Conservation (phyloP, 2,888 invertebrate species). For the Andrena bucephala region DNA sequence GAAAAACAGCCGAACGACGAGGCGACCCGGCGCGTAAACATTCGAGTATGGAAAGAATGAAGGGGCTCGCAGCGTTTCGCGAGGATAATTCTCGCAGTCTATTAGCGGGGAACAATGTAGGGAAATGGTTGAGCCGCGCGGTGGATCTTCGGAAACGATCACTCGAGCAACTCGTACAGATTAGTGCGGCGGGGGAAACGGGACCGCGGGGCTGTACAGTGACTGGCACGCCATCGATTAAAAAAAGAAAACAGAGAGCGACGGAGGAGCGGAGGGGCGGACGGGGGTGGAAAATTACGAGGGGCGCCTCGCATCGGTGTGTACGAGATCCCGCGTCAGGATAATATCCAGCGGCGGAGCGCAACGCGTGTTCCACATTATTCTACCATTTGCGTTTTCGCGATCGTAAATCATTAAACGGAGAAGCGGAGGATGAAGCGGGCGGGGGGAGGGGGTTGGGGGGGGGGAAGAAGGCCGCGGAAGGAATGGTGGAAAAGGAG, state of each 20-base stretch:
- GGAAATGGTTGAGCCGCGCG: neutral
- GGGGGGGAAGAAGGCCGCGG: neutral
- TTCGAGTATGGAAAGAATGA: constrained; percentile 4
- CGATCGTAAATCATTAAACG: constrained; percentile 41
- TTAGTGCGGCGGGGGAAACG: neutral
- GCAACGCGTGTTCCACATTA: constrained; percentile 36
- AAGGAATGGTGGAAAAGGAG: neutral
- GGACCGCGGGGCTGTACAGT: neutral
- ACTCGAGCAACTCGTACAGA: neutral
- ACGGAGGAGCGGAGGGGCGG: neutral
- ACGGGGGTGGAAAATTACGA: neutral
- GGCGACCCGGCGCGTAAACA: neutral
- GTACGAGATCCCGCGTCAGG: neutral
- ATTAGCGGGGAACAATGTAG: neutral
- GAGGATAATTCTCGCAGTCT: neutral
- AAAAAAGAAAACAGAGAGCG: neutral
- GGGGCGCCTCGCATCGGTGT: constrained; percentile 12
- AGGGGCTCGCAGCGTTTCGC: neutral
- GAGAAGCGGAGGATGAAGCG: neutral
- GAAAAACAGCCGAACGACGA: too few relatives aligned
- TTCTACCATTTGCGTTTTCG: constrained; percentile 34
- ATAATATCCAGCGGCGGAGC: constrained; percentile 10
- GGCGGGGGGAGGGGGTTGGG: neutral
- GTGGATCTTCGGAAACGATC: neutral
- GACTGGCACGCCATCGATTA: constrained; percentile 8